phyloP scores from a whole-genome alignment of 2,888 invertebrate genomes.

The Prosopocoilus inquinatus region DNA sequence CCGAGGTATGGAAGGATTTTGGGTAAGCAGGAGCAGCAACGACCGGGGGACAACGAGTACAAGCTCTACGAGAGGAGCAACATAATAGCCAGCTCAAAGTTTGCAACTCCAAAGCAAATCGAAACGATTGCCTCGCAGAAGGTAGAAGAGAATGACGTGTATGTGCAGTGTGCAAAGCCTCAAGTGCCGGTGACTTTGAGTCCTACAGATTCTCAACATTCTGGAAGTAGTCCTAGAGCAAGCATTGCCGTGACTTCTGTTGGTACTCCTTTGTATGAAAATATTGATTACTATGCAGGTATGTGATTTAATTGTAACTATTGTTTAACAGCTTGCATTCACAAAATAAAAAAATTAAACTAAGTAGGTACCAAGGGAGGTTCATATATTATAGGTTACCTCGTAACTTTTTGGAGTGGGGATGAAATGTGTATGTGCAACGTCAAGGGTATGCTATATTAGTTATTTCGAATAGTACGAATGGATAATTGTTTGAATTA shows the following conservation, averaged over 20 bases:
- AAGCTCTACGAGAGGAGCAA: slow-evolving; percentile 69
- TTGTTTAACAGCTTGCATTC: slow-evolving; percentile 40
- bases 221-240: slow-evolving; percentile 49
- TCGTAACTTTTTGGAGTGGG: too few relatives aligned
- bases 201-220: slow-evolving; percentile 63
- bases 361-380: too few relatives aligned
- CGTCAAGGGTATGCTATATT: too few relatives aligned
- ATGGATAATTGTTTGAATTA: too few relatives aligned
- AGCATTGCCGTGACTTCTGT: slow-evolving; percentile 39
- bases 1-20: slow-evolving; percentile 47
- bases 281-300: slow-evolving; percentile 75
- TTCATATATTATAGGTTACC: too few relatives aligned
- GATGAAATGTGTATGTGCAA: too few relatives aligned
- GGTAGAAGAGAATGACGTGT: slow-evolving; percentile 48
- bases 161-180: slow-evolving; percentile 50
- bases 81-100: slow-evolving; percentile 75
- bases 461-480: too few relatives aligned
- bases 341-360: too few relatives aligned
- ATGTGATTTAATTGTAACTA: too few relatives aligned
- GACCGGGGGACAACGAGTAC: slow-evolving; percentile 59
- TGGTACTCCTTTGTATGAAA: slow-evolving; percentile 70
- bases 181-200: slow-evolving; percentile 48
- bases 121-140: slow-evolving; percentile 52
- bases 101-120: slow-evolving; percentile 72
- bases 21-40: slow-evolving; percentile 51